Percentiles rank a stretch among this genome's conserved stretches.
phyloP scores from a whole-genome alignment of 2,113 vertebrate genomes.

The Uria lomvia region DNA sequence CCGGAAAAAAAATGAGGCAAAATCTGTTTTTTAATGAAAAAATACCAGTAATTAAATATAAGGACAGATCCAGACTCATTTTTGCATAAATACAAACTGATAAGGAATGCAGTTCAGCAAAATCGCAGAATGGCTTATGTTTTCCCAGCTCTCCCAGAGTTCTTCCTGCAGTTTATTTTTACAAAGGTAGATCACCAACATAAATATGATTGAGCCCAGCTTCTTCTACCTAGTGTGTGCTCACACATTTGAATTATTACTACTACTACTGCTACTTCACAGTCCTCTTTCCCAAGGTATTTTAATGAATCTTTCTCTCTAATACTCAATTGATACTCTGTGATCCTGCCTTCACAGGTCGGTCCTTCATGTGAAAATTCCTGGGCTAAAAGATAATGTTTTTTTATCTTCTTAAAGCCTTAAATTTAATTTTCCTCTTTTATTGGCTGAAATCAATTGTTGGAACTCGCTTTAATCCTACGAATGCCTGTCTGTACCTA shows the following conservation, averaged over 20 bases:
- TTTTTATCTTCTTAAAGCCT: neutral
- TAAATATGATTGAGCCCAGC: neutral
- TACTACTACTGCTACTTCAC: neutral
- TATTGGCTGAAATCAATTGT: neutral
- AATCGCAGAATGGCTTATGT: neutral
- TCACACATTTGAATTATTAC: neutral
- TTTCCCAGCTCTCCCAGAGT: neutral
- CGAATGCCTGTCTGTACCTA: neutral
- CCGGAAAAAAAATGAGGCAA: neutral
- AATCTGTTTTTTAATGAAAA: neutral
- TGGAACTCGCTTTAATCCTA: neutral
- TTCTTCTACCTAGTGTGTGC: neutral
- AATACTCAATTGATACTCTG: neutral
- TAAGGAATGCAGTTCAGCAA: neutral
- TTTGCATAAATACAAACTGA: neutral
- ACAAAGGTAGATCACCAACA: neutral
- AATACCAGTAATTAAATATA: neutral
- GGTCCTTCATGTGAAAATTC: neutral
- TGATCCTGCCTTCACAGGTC: neutral
- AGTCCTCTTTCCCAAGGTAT: neutral
- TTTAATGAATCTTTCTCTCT: neutral
- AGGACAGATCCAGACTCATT: neutral
- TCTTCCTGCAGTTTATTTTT: neutral
- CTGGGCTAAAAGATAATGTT: neutral
- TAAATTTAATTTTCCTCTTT: neutral